These are phyloP conservation scores for Euwallacea similis DNA, from an alignment of 1,140 invertebrate genomes.

Conservation along the genomic window DNA sequence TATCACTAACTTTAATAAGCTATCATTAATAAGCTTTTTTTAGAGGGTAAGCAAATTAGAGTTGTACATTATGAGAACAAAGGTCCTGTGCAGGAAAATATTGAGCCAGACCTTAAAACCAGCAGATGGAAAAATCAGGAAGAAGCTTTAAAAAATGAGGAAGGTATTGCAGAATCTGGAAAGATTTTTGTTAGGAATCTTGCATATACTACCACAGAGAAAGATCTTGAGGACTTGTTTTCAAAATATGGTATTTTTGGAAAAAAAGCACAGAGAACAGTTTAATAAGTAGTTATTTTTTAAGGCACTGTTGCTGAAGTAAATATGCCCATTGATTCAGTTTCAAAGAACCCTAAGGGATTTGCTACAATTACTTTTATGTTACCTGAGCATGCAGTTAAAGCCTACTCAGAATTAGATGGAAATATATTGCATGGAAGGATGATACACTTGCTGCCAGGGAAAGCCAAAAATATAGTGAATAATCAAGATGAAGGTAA, in stretches of 20 bases:
- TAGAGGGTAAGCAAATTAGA: conserved; percentile 67
- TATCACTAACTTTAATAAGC: conserved; percentile 1
- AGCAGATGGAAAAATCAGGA: conserved; percentile 72
- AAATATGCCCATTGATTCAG: conserved; percentile 84
- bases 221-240: conserved; percentile 84
- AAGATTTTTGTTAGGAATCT: conserved; percentile 95
- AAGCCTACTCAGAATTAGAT: conserved; percentile 86
- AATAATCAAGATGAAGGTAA: conserved; percentile 50
- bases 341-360: conserved; percentile 86
- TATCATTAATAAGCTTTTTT: conserved; percentile 29
- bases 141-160: conserved; percentile 71
- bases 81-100: conserved; percentile 49
- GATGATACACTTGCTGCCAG: conserved; percentile 91
- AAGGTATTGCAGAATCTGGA: conserved; percentile 87
- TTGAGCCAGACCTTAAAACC: conserved; percentile 51
- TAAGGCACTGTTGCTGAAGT: conserved; percentile 85
- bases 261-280: background rate
- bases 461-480: conserved; percentile 67
- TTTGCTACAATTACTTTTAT: conserved; percentile 93
- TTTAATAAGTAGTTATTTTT: conserved; percentile 2
- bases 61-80: conserved; percentile 66
- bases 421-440: conserved; percentile 88
- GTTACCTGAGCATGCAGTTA: conserved; percentile 93
- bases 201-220: conserved; percentile 84
- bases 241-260: conserved; percentile 76